Evolutionary conservation across 2,113 vertebrate species (phyloP), one percentile per base, ranked within the genome.

Genomic region (Prinia subflava): DNA sequence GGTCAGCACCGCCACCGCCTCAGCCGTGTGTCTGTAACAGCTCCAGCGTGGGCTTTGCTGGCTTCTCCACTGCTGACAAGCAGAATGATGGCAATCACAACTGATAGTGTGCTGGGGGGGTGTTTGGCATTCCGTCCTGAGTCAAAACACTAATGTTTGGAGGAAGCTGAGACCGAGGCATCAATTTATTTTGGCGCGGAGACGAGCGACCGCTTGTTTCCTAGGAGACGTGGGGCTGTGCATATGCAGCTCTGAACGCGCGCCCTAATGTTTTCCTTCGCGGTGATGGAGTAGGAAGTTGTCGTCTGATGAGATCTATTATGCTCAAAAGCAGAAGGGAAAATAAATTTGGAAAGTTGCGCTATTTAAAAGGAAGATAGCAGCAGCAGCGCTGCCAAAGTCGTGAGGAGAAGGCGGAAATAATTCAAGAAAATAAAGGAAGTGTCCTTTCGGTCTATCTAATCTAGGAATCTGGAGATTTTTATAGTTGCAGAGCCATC

Each of bases 171-270:
- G 95, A 92, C 81, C 5, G 55, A 94, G 84, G 92, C 84, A 11
- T 96, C 93, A 56, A 62, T 97, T 97, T 83, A 94, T 94, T 97
- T 97, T 56, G 49, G 90, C 79, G 27, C 67, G 28, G 89, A 94
- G 95, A 97, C 80, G 94, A 98, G 92, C 92, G 94, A 37, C 89
- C 10, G 2, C 89, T 96, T 59, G 97, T 97, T 98, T 97, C 97
- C 97, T 96, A 97, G 97, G 97, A 97, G 97, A 97, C 96, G 39
- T 52, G 47, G 82, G 79, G 65, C 87, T 95, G 94, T 88, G 96
- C 93, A 94, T 96, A 96, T 94, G 92, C 86, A 73, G 76, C 91
- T 96, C 65, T 4, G 76, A 94, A 91, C 83, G 87, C 31, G 79
- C 2, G 7, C 89, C 92, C 94, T 89, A 83, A 87, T 93, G 95